phyloP scores from a whole-genome alignment of 2,888 invertebrate genomes.

The Troides oblongomaculatus region DNA sequence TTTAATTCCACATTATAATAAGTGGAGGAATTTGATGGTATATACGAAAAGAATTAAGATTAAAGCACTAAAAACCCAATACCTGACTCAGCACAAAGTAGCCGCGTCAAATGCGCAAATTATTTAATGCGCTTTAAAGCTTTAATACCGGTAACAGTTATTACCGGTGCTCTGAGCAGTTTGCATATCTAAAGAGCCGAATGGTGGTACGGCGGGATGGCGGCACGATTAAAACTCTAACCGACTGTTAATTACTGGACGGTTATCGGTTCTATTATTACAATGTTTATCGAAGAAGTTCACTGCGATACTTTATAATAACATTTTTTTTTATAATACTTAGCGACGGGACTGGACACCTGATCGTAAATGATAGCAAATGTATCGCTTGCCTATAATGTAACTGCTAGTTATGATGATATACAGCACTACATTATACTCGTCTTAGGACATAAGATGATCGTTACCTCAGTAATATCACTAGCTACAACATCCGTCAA shows the following conservation, averaged over 20 bases:
- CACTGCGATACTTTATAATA: slow-evolving; percentile 4
- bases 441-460: too few relatives aligned
- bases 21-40: neutral
- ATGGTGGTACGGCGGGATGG: slow-evolving; percentile 21
- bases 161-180: slow-evolving; percentile 17
- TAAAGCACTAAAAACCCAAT: neutral
- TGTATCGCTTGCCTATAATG: too few relatives aligned
- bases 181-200: slow-evolving; percentile 26
- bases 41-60: neutral
- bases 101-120: slow-evolving; percentile 23
- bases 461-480: too few relatives aligned
- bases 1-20: neutral
- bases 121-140: slow-evolving; percentile 28
- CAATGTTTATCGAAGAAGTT: slow-evolving; percentile 13
- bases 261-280: slow-evolving; percentile 25
- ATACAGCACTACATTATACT: too few relatives aligned
- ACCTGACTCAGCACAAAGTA: slow-evolving; percentile 6
- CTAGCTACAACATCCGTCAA: too few relatives aligned
- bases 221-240: slow-evolving; percentile 26
- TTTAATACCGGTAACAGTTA: slow-evolving; percentile 27
- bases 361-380: too few relatives aligned
- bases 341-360: too few relatives aligned
- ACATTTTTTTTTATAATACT: too few relatives aligned
- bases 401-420: too few relatives aligned
- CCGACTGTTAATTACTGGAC: slow-evolving; percentile 25